Evolutionary conservation across 2,888 invertebrate species (phyloP), one percentile per base, ranked within the genome.

Genomic region (Leucania comma): DNA sequence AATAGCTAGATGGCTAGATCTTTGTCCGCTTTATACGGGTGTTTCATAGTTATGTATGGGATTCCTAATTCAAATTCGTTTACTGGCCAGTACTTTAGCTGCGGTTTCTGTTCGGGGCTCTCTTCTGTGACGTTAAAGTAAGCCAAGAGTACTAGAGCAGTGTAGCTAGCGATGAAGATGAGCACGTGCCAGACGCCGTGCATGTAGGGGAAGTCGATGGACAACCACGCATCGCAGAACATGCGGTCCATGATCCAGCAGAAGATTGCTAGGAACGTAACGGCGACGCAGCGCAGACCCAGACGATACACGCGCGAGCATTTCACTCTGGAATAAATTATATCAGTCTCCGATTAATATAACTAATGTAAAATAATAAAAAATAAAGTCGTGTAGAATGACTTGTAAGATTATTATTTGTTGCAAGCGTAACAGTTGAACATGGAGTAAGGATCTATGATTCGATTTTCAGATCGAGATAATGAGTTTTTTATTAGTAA

Each of bases 111-210:
- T 66, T 98, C 97, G 1, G 98, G 98, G 73, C 96, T 95, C 87
- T 98, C 98, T 61, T 97, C 97, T 66, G 96, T 96, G 0, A 98
- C 98, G 84, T 97, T 97, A 90, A 98, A 98, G 90, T 98, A 98
- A 0, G 98, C 98, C 88, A 97, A 98, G 0, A 98, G 96, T 9
- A 98, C 98, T 24, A 98, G 96, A 20, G 97, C 97, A 8, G 98
- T 97, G 86, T 98, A 98, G 46, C 97, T 97, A 0, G 98, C 97
- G 62, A 98, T 97, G 87, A 98, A 98, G 81, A 98, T 98, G 65
- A 98, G 97, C 20, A 98, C 94, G 90, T 98, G 98, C 98, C 98
- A 98, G 24, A 98, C 96, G 17, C 98, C 98, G 90, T 98, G 98
- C 87, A 98, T 96, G 92, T 98, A 98, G 0, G 98, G 98, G 86